Evolutionary conservation across 2,888 invertebrate species (phyloP).

Genomic region (Eupsilia transversa): DNA sequence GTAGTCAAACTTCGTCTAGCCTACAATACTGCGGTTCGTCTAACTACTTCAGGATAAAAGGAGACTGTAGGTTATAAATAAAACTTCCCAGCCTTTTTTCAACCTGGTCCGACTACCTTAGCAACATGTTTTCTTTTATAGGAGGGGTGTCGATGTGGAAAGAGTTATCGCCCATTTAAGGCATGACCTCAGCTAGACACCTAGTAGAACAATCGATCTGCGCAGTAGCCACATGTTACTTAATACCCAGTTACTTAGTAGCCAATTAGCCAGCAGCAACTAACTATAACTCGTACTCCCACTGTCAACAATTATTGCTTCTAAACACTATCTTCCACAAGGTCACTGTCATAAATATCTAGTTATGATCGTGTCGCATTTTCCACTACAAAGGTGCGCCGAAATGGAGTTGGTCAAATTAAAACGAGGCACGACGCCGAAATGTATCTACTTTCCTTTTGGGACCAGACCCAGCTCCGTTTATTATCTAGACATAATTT

Average conservation of each 20-base stretch:
- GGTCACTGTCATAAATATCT: conserved; percentile 37
- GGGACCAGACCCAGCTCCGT: conserved; percentile 65
- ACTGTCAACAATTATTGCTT: conserved; percentile 17
- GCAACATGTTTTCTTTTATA: conserved; percentile 29
- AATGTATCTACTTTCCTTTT: conserved; percentile 60
- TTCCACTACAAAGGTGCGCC: conserved; percentile 60
- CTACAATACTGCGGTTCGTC: conserved; percentile 9
- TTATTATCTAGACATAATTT: conserved; percentile 61
- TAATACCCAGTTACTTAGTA: conserved; percentile 39
- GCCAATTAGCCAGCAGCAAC: conserved; percentile 44
- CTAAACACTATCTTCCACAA: conserved; percentile 44
- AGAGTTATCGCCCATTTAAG: conserved; percentile 49
- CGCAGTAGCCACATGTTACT: conserved; percentile 22
- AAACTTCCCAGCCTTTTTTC: conserved; percentile 3
- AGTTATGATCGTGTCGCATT: conserved; percentile 38
- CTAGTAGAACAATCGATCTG: conserved; percentile 32
- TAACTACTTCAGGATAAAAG: not conserved
- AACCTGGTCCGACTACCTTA: not conserved
- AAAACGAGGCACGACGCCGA: conserved; percentile 65
- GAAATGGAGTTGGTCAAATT: conserved; percentile 69
- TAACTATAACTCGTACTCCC: not conserved
- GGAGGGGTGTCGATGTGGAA: conserved; percentile 19
- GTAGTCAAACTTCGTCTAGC: conserved; percentile 29
- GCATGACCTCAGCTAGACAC: conserved; percentile 35
- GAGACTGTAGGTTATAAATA: conserved; percentile 1